Percentiles rank a stretch among this genome's conserved stretches.
Conservation (phyloP, 2,113 vertebrate genomes). For the Tragelaphus strepsiceros region DNA sequence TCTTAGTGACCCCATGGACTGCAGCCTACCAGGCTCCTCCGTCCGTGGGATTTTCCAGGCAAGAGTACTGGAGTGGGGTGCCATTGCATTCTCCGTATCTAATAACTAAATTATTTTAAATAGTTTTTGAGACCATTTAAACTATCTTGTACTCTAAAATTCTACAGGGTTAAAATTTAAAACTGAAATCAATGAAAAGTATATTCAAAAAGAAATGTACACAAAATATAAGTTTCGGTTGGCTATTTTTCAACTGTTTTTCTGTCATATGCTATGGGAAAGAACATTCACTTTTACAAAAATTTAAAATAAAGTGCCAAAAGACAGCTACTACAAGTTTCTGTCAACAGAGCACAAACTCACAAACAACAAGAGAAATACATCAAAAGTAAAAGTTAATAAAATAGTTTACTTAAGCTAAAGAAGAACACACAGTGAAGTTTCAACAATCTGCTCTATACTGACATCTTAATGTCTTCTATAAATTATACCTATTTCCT, state of each 20-base stretch:
- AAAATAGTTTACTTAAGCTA: neutral
- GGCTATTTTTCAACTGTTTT: neutral
- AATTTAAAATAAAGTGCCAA: neutral
- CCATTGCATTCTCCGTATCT: too few relatives aligned
- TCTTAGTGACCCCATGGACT: too few relatives aligned
- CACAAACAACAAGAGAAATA: neutral
- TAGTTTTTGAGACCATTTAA: neutral
- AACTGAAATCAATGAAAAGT: neutral
- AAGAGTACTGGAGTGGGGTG: too few relatives aligned
- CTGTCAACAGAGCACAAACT: neutral
- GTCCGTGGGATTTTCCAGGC: too few relatives aligned
- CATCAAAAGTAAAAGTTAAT: neutral
- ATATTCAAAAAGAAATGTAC: slow-evolving; percentile 18
- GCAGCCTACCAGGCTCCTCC: too few relatives aligned
- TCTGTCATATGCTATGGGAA: neutral
- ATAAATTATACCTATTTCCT: neutral
- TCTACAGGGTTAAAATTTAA: neutral
- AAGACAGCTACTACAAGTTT: neutral
- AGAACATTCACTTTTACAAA: neutral
- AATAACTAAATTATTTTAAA: neutral
- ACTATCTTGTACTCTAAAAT: neutral
- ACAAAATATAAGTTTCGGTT: neutral
- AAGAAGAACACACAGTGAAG: neutral
- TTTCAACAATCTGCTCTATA: neutral
- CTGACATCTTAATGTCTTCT: neutral